A percentile compares a stretch with the other conserved stretches of the same genome.
Evolutionary conservation across 2,888 invertebrate species (phyloP).

Genomic region (Sepiola atlantica): DNA sequence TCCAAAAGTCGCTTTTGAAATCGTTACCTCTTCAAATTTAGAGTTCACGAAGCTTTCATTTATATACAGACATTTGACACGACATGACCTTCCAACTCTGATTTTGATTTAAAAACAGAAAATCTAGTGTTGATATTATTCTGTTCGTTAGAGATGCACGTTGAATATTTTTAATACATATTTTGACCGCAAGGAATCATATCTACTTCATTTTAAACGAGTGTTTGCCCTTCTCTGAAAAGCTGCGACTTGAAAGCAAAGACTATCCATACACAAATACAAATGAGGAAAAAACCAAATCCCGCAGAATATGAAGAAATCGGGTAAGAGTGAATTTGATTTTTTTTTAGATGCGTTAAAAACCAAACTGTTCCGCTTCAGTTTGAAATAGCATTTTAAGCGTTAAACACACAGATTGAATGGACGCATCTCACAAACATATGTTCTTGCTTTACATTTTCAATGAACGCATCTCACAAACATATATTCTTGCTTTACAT

Average conservation of each 20-base stretch:
- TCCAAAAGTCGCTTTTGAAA: background rate
- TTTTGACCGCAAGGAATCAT: background rate
- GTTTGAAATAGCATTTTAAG: no score
- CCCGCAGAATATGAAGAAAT: background rate
- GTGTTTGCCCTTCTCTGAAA: background rate
- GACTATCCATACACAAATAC: background rate
- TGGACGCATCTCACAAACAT: no score
- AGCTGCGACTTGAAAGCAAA: background rate
- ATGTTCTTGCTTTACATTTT: no score
- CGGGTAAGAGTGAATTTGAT: background rate
- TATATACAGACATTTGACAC: background rate
- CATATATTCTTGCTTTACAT: no score
- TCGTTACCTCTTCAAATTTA: background rate
- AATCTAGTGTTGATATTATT: background rate
- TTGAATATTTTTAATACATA: background rate
- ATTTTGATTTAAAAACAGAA: background rate
- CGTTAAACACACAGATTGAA: no score
- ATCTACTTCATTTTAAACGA: background rate
- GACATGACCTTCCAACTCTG: background rate
- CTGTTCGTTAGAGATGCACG: background rate
- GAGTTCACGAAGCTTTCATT: no score
- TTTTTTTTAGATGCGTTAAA: background rate
- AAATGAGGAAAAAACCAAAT: background rate
- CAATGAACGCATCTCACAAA: no score
- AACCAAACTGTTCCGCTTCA: no score